A percentile compares a stretch with the other conserved stretches of the same genome.
These are phyloP conservation scores for Ceyx cyanopectus DNA, from an alignment of 2,113 vertebrate genomes.

Conservation along the genomic window DNA sequence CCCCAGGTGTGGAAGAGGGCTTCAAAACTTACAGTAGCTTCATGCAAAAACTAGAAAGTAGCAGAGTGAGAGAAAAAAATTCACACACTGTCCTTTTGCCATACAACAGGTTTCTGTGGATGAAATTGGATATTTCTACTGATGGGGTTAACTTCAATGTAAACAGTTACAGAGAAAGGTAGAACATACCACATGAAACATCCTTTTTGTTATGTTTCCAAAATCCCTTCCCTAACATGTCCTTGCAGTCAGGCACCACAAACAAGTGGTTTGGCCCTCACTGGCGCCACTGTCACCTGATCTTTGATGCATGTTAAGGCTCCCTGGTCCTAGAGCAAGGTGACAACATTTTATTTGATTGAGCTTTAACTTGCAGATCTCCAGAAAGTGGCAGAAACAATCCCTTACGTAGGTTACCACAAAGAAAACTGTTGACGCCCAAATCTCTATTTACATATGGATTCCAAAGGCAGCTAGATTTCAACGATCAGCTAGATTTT, in stretches of 20 bases:
- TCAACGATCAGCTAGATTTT: background rate
- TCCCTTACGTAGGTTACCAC: background rate
- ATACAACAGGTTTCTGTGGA: background rate
- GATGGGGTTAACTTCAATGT: background rate
- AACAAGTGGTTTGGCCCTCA: background rate
- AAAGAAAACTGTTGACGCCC: background rate
- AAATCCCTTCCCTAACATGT: background rate
- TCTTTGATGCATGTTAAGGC: background rate
- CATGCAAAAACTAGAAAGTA: background rate
- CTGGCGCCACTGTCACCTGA: background rate
- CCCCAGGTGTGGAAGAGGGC: background rate
- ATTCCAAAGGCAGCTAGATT: background rate
- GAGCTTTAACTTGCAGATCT: background rate
- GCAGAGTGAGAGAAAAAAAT: background rate
- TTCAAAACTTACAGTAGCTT: background rate
- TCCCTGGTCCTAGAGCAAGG: background rate
- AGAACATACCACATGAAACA: background rate
- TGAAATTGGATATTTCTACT: background rate
- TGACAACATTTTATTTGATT: background rate
- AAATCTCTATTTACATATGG: background rate
- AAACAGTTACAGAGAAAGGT: background rate
- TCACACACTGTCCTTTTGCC: background rate
- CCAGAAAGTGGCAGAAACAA: background rate
- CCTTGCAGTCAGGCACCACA: background rate
- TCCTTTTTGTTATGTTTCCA: background rate